Evolutionary conservation across 2,797 vertebrate genomes (phyloP).

Genomic region (Siniperca undulata): DNA sequence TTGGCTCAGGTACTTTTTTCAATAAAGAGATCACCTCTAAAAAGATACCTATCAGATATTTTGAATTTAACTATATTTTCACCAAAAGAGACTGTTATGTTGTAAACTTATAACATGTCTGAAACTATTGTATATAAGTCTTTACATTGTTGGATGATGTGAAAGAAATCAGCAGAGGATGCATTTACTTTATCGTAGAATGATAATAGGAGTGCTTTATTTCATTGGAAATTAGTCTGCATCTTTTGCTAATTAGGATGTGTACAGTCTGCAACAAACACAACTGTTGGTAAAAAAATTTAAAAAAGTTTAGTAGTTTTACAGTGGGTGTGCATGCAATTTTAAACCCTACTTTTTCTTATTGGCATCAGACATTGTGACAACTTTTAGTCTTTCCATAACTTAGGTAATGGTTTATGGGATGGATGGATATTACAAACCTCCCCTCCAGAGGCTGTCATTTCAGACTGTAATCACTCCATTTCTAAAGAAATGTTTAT

Average conservation of each 20-base stretch:
- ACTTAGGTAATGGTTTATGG: slow-evolving; percentile 54
- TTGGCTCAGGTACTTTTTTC: slow-evolving; percentile 89
- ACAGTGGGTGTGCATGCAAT: slow-evolving; percentile 78
- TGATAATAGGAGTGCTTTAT: slow-evolving; percentile 72
- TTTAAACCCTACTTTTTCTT: slow-evolving; percentile 77
- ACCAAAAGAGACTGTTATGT: slow-evolving; percentile 87
- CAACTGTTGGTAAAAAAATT: slow-evolving; percentile 57
- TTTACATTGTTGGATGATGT: slow-evolving; percentile 71
- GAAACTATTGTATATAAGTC: slow-evolving; percentile 81
- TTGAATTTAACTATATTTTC: slow-evolving; percentile 86
- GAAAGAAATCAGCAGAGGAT: slow-evolving; percentile 70
- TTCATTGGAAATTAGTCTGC: slow-evolving; percentile 60
- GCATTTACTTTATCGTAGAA: slow-evolving; percentile 69
- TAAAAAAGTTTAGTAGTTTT: slow-evolving; percentile 68
- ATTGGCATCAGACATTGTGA: slow-evolving; percentile 74
- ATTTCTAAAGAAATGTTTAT: slow-evolving; percentile 78
- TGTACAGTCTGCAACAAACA: slow-evolving; percentile 69
- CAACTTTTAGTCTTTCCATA: slow-evolving; percentile 69
- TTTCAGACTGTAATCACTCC: slow-evolving; percentile 76
- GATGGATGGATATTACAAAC: slow-evolving; percentile 62
- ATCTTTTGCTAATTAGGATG: slow-evolving; percentile 70
- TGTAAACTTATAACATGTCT: slow-evolving; percentile 80
- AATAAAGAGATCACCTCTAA: slow-evolving; percentile 82
- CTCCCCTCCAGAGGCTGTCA: slow-evolving; percentile 61
- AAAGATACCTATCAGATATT: slow-evolving; percentile 85